These are phyloP conservation scores for Hirundichthys speculiger DNA, from an alignment of 2,113 vertebrate species.

Conservation along the genomic window DNA sequence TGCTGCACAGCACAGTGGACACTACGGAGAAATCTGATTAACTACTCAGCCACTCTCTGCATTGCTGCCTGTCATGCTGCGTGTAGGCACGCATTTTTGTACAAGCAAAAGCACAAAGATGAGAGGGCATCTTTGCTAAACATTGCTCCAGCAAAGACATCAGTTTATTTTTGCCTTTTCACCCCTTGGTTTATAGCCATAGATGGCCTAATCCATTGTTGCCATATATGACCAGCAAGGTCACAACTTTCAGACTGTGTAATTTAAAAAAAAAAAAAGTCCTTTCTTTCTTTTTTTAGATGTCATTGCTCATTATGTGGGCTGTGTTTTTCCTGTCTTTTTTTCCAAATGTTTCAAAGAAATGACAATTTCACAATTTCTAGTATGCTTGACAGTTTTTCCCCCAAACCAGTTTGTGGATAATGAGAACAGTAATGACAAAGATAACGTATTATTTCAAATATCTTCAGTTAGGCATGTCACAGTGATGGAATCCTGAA, in stretches of 20 bases:
- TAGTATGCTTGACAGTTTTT: too few species aligned
- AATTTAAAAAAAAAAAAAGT: not conserved
- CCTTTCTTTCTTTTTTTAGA: constrained; percentile 9
- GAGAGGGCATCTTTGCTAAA: too few species aligned
- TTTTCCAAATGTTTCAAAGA: constrained; percentile 21
- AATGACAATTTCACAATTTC: not conserved
- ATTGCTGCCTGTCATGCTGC: constrained; percentile 12
- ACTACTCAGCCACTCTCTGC: constrained; percentile 27
- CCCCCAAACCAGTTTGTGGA: not conserved
- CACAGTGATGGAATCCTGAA: not conserved
- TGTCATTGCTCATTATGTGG: constrained; percentile 15
- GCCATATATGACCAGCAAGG: not conserved
- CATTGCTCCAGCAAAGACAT: too few species aligned
- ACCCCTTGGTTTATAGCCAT: too few species aligned
- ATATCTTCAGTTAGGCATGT: not conserved
- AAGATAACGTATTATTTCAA: constrained; percentile 8
- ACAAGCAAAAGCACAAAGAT: not conserved
- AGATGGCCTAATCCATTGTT: not conserved
- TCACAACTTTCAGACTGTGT: constrained; percentile 9
- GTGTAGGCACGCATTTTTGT: constrained; percentile 1
- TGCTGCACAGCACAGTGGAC: constrained; percentile 30
- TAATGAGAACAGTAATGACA: not conserved
- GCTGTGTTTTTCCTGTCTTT: constrained; percentile 31
- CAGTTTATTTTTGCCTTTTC: too few species aligned
- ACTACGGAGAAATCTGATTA: constrained; percentile 45